Percentiles rank a stretch among this genome's conserved stretches.
Evolutionary conservation across 2,113 vertebrate genomes (phyloP).

Genomic region (Chroicocephalus ridibundus): DNA sequence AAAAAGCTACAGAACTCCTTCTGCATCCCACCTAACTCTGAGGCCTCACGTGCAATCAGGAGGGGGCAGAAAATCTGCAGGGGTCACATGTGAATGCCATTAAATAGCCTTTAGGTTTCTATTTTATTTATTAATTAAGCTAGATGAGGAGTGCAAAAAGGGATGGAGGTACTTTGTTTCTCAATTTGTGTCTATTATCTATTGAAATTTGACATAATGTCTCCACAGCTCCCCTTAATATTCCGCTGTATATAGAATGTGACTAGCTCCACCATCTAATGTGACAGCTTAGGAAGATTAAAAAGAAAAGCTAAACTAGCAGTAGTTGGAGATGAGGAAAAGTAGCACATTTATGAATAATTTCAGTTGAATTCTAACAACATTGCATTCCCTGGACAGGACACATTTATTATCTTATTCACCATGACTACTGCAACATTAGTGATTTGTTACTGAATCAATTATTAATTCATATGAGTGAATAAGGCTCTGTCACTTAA

Average conservation of each 20-base stretch:
- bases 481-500: constrained; percentile 75
- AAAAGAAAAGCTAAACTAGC: constrained; percentile 80
- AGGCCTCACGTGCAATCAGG: background rate
- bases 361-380: constrained; percentile 83
- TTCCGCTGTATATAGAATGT: constrained; percentile 72
- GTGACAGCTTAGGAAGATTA: constrained; percentile 82
- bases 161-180: constrained; percentile 55
- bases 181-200: constrained; percentile 73
- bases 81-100: background rate
- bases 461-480: constrained; percentile 81
- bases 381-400: constrained; percentile 80
- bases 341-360: constrained; percentile 84
- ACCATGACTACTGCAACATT: constrained; percentile 80
- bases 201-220: constrained; percentile 73
- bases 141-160: constrained; percentile 13
- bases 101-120: constrained; percentile 4
- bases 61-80: background rate
- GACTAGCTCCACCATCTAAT: constrained; percentile 73
- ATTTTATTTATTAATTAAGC: constrained; percentile 56
- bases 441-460: constrained; percentile 84
- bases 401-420: constrained; percentile 84
- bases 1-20: background rate
- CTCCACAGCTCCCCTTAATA: constrained; percentile 72
- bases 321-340: constrained; percentile 77
- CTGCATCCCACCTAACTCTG: background rate